Base-by-base conservation (phyloP, 2,113 vertebrate species). In the Seriola dumerili region DNA sequence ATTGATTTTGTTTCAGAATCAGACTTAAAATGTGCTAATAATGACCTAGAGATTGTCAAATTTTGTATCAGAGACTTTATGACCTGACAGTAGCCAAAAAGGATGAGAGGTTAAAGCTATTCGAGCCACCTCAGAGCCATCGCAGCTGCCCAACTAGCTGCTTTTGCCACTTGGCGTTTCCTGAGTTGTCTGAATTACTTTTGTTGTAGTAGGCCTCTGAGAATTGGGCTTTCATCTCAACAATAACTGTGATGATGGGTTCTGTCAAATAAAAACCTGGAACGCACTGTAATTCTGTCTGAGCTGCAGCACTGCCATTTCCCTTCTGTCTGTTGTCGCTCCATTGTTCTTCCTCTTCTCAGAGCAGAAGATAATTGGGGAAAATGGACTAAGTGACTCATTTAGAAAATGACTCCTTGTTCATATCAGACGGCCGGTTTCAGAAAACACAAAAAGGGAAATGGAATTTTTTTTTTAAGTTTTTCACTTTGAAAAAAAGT, bases 91-190 rank as follows among this genome's bases (percentile, higher is more conserved):
- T 67, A 81, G 92, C 90, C 88, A 66, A 1, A 88, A 73, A 66
- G 89, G 90, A 90, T 76, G 78, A 86, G 89, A 91, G 94, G 94
- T 96, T 93, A 95, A 94, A 95, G 89, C 87, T 84, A 88, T 95
- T 85, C 23, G 78, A 71, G 76, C 80, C 73, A 83, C 79, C 88
- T 88, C 76, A 19, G 84, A 72, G 66, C 42, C 85, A 67, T 80
- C 55, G 10, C n/a, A 13, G 48, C 80, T 63, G 71, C 75, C 68
- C 75, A 48, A 78, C 70, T 21, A 50, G 75, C 72, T 78, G 74
- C 80, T 65, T 70, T 67, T 77, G 70, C 78, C 70, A 36, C 92
- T 88, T 57, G 1, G 38, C 4, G 74, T 76, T 96, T 96, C 95
- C 95, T 93, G 92, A 92, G 86, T 89, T 80, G 85, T 85, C 65